These are phyloP conservation scores for Schizopygopsis malacanthus DNA, from an alignment of 2,797 vertebrate species.

Conservation along the genomic window DNA sequence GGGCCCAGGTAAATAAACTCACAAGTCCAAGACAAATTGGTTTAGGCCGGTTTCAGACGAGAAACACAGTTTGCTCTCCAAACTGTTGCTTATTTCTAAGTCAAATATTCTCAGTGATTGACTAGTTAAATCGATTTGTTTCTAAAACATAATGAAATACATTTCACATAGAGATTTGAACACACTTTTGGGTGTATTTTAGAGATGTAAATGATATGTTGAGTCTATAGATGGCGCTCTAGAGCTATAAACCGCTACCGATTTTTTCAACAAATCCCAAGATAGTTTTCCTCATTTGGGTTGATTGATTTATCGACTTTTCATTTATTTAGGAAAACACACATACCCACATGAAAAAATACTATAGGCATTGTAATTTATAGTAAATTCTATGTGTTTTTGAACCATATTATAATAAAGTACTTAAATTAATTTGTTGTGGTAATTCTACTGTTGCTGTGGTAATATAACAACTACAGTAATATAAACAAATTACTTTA, in stretches of 20 bases:
- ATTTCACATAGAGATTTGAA: not conserved
- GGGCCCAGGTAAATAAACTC: constrained; percentile 54
- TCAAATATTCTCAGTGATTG: not conserved
- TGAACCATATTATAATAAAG: too few relatives aligned
- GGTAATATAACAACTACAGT: too few relatives aligned
- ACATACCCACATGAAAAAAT: too few relatives aligned
- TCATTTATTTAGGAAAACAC: too few relatives aligned
- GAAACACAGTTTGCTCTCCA: constrained; percentile 38
- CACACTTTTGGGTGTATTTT: not conserved
- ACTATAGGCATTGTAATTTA: too few relatives aligned
- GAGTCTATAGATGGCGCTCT: not conserved
- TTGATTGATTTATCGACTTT: not conserved
- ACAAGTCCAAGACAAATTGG: constrained; percentile 38
- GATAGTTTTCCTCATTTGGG: not conserved
- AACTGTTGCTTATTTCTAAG: constrained; percentile 10
- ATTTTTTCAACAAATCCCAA: not conserved
- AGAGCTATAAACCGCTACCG: not conserved
- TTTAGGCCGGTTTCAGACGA: constrained; percentile 6
- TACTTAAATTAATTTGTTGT: too few relatives aligned
- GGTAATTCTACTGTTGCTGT: too few relatives aligned
- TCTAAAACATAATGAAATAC: not conserved
- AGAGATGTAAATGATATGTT: not conserved
- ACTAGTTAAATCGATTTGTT: not conserved
- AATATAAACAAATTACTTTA: too few relatives aligned
- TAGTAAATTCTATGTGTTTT: too few relatives aligned